Evolutionary conservation across 2,888 invertebrate genomes (phyloP), one percentile per base, ranked within the genome.

Genomic region (Dryadula phaetusa): DNA sequence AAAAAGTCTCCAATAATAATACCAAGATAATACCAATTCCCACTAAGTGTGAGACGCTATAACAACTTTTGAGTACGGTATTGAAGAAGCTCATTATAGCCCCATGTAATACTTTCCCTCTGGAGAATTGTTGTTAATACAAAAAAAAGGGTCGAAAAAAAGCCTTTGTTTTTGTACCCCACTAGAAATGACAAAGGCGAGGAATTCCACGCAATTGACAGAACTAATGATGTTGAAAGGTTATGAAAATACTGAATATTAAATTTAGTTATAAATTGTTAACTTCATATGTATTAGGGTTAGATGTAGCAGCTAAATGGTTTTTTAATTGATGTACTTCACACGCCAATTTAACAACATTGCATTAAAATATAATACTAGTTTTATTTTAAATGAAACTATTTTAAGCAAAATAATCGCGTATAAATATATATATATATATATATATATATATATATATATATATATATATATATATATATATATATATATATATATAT

Each of bases 61-160:
- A 77, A 76, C 75, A 75, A 73, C 77, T 77, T 72, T 75, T 72
- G 78, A 78, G 77, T 81, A 82, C 81, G 81, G 80, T 72, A 72
- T 74, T 66, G 69, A 75, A 73, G 72, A 77, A 72, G 75, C 75
- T 74, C 73, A 77, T 75, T 79, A 75, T 62, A 49, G 40, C 69
- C 66, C 69, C 58, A 49, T 37, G 66, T 62, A 71, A 60, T 69
- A 58, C 63, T 63, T 66, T 69, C 66, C 70, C 70, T 32, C 37
- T 53, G 54, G 62, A 64, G 62, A 66, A 42, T 32, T 49, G 63
- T 71, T 71, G 71, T 72, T 71, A 52, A 52, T 47, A 46, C 61
- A 54, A 58, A 62, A 66, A 64, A 68, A 71, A 62, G 67, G 63
- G 66, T 63, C 64, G 66, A 67, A 71, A 64, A 70, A 70, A 69